Conservation (phyloP, 1,140 invertebrate genomes). For the Drosophila pectinifera region DNA sequence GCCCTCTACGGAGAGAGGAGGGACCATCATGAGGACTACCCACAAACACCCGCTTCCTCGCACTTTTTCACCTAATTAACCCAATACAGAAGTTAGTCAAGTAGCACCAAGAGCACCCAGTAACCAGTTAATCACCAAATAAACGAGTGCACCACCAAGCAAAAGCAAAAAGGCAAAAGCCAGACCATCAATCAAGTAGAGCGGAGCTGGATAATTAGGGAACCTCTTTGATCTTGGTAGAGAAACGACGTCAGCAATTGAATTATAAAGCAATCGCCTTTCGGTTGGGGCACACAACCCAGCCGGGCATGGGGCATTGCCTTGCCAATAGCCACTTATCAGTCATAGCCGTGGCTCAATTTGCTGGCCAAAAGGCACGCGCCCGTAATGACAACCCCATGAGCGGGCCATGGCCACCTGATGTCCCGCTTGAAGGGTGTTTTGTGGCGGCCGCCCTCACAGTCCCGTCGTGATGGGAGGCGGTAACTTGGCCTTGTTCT, state of each 20-base stretch:
- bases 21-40: constrained; percentile 11
- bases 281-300: constrained; percentile 10
- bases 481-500: not conserved
- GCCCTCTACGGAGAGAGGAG: not conserved
- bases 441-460: constrained; percentile 18
- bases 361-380: constrained; percentile 53
- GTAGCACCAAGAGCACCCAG: constrained; percentile 30
- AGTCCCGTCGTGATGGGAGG: constrained; percentile 12
- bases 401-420: constrained; percentile 53
- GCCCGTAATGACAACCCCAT: constrained; percentile 60
- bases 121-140: constrained; percentile 53
- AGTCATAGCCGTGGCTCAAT: constrained; percentile 26
- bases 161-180: not conserved
- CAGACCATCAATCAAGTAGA: constrained; percentile 41
- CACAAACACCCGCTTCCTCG: constrained; percentile 2
- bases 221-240: constrained; percentile 46
- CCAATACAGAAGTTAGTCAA: constrained; percentile 17
- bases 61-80: constrained; percentile 60
- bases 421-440: constrained; percentile 27
- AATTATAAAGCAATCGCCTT: constrained; percentile 47
- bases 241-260: constrained; percentile 48
- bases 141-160: constrained; percentile 44
- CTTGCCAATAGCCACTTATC: constrained; percentile 33
- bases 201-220: constrained; percentile 36
- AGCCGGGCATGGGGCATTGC: constrained; percentile 6